phyloP scores from a whole-genome alignment of 1,140 invertebrate species.

The Scaptomyza hsui region DNA sequence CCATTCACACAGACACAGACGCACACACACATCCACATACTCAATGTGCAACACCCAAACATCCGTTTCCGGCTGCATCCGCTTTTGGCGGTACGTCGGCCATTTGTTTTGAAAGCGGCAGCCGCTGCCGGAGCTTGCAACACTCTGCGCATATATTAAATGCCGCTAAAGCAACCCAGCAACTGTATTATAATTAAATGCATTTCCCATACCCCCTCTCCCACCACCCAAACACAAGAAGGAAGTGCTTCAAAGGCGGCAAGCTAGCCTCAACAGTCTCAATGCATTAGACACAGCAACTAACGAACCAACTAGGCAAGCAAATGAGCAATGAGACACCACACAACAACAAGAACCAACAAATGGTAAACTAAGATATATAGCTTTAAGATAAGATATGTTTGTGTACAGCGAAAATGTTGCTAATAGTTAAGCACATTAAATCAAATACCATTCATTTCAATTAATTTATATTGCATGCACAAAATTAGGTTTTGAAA shows the following conservation, averaged over 20 bases:
- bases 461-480: not conserved
- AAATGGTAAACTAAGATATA: conserved; percentile 12
- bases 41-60: conserved; percentile 81
- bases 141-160: conserved; percentile 77
- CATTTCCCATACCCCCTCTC: conserved; percentile 23
- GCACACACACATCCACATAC: conserved; percentile 36
- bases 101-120: conserved; percentile 64
- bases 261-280: not conserved
- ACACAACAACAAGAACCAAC: not conserved
- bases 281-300: conserved; percentile 22
- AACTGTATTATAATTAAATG: conserved; percentile 76
- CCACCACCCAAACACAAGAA: not conserved
- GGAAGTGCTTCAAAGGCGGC: conserved; percentile 15
- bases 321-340: conserved; percentile 39
- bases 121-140: conserved; percentile 49
- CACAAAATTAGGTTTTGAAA: no score
- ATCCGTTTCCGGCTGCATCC: conserved; percentile 76
- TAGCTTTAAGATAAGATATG: not conserved
- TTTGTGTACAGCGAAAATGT: not conserved
- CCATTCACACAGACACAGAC: conserved; percentile 30
- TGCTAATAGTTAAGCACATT: not conserved
- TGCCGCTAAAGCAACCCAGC: conserved; percentile 61
- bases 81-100: conserved; percentile 65
- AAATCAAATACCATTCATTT: not conserved
- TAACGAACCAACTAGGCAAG: conserved; percentile 17